Percentiles rank a stretch among this genome's conserved stretches.
These are phyloP conservation scores for Nephrotoma guestfalica DNA, from an alignment of 2,888 invertebrate species.

Conservation along the genomic window DNA sequence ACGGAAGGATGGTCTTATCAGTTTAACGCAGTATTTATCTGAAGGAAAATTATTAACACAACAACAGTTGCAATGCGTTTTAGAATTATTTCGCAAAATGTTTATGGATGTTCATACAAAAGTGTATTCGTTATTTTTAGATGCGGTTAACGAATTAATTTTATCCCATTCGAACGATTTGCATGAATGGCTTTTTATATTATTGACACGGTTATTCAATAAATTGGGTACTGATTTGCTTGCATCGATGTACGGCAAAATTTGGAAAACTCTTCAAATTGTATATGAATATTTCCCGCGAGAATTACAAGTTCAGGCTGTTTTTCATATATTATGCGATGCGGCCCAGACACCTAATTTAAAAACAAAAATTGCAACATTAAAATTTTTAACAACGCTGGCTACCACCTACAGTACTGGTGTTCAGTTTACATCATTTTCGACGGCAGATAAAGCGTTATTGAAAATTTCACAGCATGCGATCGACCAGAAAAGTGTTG, in stretches of 20 bases:
- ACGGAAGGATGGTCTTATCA: slow-evolving; percentile 82
- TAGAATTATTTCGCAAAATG: slow-evolving; percentile 90
- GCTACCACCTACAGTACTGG: slow-evolving; percentile 46
- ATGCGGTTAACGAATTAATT: slow-evolving; percentile 83
- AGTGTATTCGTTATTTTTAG: slow-evolving; percentile 85
- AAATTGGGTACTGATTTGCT: slow-evolving; percentile 85
- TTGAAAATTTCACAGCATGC: slow-evolving; percentile 58
- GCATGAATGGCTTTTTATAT: slow-evolving; percentile 84
- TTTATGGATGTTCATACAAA: slow-evolving; percentile 94
- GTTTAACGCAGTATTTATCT: slow-evolving; percentile 53
- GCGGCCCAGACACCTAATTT: slow-evolving; percentile 84
- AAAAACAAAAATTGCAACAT: slow-evolving; percentile 60
- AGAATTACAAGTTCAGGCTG: slow-evolving; percentile 47
- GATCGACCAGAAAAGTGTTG: slow-evolving; percentile 50
- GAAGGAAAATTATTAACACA: slow-evolving; percentile 41
- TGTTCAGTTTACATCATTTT: slow-evolving; percentile 30
- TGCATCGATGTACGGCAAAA: slow-evolving; percentile 82
- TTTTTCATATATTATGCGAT: slow-evolving; percentile 69
- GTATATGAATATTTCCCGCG: slow-evolving; percentile 55
- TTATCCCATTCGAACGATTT: slow-evolving; percentile 74
- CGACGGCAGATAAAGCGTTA: slow-evolving; percentile 48
- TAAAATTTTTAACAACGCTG: slow-evolving; percentile 56
- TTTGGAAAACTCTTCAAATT: slow-evolving; percentile 69
- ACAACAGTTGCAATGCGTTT: slow-evolving; percentile 56
- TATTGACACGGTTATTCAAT: slow-evolving; percentile 71